Conservation (phyloP, 2,113 vertebrate species). For the Psephotus haematonotus region DNA sequence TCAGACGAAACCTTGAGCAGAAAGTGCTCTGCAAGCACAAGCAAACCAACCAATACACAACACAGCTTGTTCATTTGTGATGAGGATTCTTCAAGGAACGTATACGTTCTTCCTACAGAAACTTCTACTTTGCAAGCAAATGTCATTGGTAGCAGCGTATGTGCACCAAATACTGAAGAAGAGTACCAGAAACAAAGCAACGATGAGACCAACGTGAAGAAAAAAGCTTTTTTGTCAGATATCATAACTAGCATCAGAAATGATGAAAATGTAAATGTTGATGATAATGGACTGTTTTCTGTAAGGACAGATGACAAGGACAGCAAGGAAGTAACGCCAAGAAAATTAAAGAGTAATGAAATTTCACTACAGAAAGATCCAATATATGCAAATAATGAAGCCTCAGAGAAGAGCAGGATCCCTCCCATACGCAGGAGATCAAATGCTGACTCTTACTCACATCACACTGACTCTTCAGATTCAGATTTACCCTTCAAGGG, state of each 20-base stretch:
- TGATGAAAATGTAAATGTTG: not conserved
- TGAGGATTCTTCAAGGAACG: not conserved
- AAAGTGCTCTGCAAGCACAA: not conserved
- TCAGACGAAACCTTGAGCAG: not conserved
- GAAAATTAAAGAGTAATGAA: not conserved
- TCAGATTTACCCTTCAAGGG: not conserved
- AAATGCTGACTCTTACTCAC: not conserved
- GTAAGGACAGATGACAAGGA: not conserved
- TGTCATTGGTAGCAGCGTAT: not conserved
- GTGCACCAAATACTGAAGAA: not conserved
- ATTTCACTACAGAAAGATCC: not conserved
- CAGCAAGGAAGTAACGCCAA: not conserved
- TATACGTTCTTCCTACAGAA: not conserved
- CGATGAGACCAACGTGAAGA: too few relatives aligned
- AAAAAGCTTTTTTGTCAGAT: not conserved
- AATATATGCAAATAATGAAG: not conserved
- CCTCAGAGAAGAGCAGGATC: not conserved
- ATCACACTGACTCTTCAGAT: not conserved
- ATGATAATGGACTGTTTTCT: not conserved
- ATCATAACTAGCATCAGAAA: rapidly evolving
- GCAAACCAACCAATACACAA: rapidly evolving
- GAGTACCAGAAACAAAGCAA: not conserved
- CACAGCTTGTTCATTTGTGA: not conserved
- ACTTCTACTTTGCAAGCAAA: not conserved
- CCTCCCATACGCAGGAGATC: not conserved